Base-by-base conservation (phyloP, 2,797 vertebrate species). In the Otolemur crassicaudatus region DNA sequence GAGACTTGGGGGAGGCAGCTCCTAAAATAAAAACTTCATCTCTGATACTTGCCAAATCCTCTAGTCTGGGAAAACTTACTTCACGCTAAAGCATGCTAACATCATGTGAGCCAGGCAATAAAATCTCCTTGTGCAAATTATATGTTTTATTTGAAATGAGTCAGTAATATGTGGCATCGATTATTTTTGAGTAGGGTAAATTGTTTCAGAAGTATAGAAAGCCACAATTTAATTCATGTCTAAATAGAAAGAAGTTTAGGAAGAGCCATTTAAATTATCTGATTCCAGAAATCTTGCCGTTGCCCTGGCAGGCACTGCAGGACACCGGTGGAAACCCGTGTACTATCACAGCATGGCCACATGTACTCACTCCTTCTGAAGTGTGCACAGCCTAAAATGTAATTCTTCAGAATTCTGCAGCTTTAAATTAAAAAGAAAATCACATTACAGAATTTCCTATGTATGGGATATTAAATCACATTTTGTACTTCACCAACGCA, bases 161-260 rank as follows among this genome's bases (percentile, higher is more conserved):
- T 65, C 75, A 93, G 40, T 85, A 85, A 85, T 34, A 37, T 13
- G 43, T 91, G 53, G n/a, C 37, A 90, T 43, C 84, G 87, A 87
- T 92, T 77, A 85, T 81, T 75, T 87, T 56, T 67, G 70, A 93
- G 23, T 58, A 72, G 5, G 20, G 11, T 70, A 46, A 88, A 93
- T 72, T 46, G 60, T 67, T 95, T 96, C 56, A 49, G 13, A 73
- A 72, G 61, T 56, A 29, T 31, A 56, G 22, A 37, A 65, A 90
- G 43, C 29, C 49, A 60, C 22, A 49, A 27, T 60, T 56, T 43
- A 87, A 72, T 91, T 84, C 87, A 79, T 56, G 20, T 53, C 70
- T 93, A 76, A 87, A 80, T 29, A 76, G 16, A 69, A 96, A 82
- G 58, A 87, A 46, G 14, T 94, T 93, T 90, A 91, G 43, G 84